Evolutionary conservation across 1,140 invertebrate species (phyloP).

Genomic region (Bombus affinis): DNA sequence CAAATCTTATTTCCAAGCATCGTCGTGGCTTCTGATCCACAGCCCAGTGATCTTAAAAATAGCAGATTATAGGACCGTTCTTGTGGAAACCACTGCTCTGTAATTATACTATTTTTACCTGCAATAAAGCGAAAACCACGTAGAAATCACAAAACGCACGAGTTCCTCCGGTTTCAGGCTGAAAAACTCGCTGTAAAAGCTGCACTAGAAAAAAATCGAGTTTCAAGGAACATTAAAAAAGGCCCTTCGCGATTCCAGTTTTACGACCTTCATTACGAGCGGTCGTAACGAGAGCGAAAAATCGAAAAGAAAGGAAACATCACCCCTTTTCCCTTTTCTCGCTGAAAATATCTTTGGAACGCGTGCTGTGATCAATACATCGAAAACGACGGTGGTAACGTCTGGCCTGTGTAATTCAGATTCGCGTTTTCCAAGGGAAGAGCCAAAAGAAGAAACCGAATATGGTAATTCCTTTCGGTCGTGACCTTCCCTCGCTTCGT

Average conservation of each 20-base stretch:
- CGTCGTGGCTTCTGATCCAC: not conserved
- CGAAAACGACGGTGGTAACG: conserved; percentile 13
- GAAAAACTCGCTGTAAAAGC: too few species aligned
- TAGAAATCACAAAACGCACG: not conserved
- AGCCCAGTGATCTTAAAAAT: not conserved
- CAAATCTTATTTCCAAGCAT: not conserved
- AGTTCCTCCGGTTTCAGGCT: too few species aligned
- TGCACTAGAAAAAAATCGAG: not conserved
- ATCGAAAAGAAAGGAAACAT: not conserved
- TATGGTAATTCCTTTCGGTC: conserved; percentile 19
- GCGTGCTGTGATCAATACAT: not conserved
- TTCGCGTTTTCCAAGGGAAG: not conserved
- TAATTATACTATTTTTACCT: not conserved
- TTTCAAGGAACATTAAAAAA: conserved; percentile 6
- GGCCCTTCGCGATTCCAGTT: not conserved
- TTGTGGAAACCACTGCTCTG: not conserved
- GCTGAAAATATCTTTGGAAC: not conserved
- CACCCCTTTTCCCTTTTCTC: not conserved
- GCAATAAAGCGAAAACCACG: not conserved
- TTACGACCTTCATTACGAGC: conserved; percentile 9
- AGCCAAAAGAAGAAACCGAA: not conserved
- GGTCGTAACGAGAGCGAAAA: conserved; percentile 3
- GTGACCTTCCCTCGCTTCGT: not conserved
- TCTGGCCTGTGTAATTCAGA: not conserved
- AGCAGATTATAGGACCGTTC: not conserved